Percentiles rank a stretch among this genome's conserved stretches.
These are phyloP conservation scores for Trichechus manatus DNA, from an alignment of 2,113 vertebrate genomes.

Conservation along the genomic window DNA sequence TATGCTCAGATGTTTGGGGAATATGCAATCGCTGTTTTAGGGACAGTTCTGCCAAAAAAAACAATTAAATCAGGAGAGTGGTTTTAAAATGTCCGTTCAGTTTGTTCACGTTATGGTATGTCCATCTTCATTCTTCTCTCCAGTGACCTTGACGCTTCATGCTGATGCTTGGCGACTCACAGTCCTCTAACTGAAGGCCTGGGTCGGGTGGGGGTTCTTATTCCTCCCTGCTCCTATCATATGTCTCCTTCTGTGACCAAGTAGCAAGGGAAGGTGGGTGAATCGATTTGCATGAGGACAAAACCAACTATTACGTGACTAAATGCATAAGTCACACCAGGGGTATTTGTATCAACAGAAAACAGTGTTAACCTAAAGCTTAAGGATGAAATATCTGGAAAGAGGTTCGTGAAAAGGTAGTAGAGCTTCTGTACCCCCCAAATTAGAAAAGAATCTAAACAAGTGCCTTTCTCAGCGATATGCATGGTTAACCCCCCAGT, in stretches of 20 bases:
- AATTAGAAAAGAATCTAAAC: not conserved
- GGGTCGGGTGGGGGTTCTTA: rapidly evolving
- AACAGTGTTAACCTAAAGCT: not conserved
- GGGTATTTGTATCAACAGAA: not conserved
- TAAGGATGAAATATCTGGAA: not conserved
- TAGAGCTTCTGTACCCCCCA: rapidly evolving
- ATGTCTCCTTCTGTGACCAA: not conserved
- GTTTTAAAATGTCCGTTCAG: rapidly evolving
- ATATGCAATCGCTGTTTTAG: not conserved
- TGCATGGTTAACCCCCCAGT: rapidly evolving
- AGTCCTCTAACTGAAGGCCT: too few relatives aligned
- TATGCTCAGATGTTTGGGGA: not conserved
- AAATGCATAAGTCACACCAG: not conserved
- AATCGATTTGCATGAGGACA: not conserved
- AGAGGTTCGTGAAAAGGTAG: not conserved
- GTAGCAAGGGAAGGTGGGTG: not conserved
- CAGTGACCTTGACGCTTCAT: rapidly evolving
- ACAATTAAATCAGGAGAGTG: not conserved
- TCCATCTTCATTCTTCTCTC: too few relatives aligned
- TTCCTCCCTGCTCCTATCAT: rapidly evolving
- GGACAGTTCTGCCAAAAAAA: not conserved
- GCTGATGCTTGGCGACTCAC: not conserved
- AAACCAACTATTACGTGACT: not conserved
- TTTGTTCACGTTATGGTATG: not conserved
- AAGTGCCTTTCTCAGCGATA: not conserved